These are phyloP conservation scores for Steromphala cineraria DNA, from an alignment of 2,888 invertebrate genomes.

Conservation along the genomic window DNA sequence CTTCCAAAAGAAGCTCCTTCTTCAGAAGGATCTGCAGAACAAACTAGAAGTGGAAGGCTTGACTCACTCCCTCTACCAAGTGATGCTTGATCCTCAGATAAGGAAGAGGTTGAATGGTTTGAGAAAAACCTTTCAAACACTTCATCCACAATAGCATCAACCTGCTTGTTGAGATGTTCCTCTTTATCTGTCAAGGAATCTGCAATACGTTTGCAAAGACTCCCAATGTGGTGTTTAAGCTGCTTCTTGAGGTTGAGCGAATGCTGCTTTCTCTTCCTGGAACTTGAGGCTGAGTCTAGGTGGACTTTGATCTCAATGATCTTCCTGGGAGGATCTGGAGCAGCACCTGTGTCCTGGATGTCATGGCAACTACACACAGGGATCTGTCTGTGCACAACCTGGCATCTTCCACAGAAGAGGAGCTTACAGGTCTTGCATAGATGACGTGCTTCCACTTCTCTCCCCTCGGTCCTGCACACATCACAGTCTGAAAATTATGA, in stretches of 20 bases:
- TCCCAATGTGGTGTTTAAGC: not conserved
- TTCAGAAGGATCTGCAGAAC: too few species aligned
- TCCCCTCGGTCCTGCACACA: not conserved
- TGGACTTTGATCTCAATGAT: not conserved
- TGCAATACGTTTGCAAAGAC: not conserved
- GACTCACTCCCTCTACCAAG: too few species aligned
- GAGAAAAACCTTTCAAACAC: not conserved
- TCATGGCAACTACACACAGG: not conserved
- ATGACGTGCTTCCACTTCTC: not conserved
- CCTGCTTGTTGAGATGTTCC: not conserved
- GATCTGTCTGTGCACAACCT: not conserved
- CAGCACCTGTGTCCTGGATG: not conserved
- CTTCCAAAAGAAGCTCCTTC: too few species aligned
- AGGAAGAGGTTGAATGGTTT: not conserved
- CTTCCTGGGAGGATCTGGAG: not conserved
- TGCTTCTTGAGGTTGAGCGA: not conserved
- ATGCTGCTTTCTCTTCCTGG: not conserved
- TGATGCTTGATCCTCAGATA: too few species aligned
- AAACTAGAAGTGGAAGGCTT: too few species aligned
- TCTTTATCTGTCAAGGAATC: not conserved
- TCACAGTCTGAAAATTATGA: not conserved
- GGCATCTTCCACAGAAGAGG: not conserved
- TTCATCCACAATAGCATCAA: not conserved
- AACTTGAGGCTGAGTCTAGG: not conserved
- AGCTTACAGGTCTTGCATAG: not conserved